These are phyloP conservation scores for Macroglossus sobrinus DNA, from an alignment of 2,113 vertebrate species.

Conservation along the genomic window DNA sequence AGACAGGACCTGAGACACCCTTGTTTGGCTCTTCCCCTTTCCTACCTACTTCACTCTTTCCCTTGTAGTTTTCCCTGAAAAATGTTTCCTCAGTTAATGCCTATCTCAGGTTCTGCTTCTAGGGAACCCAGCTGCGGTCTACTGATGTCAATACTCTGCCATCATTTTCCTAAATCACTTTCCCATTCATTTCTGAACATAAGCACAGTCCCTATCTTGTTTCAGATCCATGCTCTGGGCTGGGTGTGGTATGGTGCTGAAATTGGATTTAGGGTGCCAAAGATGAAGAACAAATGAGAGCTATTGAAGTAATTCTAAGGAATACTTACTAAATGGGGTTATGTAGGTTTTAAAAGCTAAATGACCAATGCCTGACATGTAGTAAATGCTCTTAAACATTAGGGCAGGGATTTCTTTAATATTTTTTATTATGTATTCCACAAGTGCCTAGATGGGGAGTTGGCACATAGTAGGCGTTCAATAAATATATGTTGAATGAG, in stretches of 20 bases:
- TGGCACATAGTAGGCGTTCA: background rate
- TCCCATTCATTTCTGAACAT: background rate
- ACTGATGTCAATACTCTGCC: background rate
- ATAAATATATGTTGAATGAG: background rate
- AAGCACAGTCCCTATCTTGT: too few species aligned
- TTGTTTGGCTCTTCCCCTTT: background rate
- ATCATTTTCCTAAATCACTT: background rate
- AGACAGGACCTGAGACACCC: background rate
- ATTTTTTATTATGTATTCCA: background rate
- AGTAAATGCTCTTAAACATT: background rate
- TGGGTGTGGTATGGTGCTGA: background rate
- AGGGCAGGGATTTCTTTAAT: background rate
- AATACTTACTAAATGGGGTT: background rate
- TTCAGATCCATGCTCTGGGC: background rate
- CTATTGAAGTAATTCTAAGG: background rate
- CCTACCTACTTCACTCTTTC: background rate
- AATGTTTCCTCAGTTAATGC: background rate
- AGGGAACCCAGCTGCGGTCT: background rate
- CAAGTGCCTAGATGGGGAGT: background rate
- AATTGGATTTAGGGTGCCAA: background rate
- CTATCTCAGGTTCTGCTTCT: background rate
- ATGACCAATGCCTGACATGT: background rate
- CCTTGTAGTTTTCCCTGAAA: background rate
- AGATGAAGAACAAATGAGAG: background rate
- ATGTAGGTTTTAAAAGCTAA: background rate